Base-by-base conservation (phyloP, 2,888 invertebrate species). In the Drosophila emarginata region DNA sequence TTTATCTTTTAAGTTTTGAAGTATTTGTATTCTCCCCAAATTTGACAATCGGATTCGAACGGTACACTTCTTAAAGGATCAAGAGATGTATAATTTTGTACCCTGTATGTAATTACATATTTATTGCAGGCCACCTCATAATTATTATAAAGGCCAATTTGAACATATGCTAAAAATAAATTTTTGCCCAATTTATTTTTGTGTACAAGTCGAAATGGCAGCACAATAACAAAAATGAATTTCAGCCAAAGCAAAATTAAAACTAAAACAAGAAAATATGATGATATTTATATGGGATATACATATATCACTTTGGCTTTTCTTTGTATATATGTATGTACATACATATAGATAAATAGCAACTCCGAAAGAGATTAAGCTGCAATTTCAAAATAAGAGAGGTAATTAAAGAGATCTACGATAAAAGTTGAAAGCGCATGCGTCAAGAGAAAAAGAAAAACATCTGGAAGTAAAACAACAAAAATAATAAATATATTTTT, bases 101-200 rank as follows among this genome's bases (percentile, higher is more conserved):
- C 51, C 4, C 18, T 12, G 12, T 18, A 18, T 12, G 28, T 18
- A 32, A 4, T 37, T 37, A n/a, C n/a, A 15, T 9, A 18, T 45
- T 18, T 12, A 45, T 45, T 18, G 54, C 36, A n/a, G 18, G n/a
- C 36, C 54, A 12, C 54, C 54, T 36, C 54, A 9, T 36, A 54
- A 32, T 54, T 54, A 36, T 54, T 12, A 54, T 54, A 54, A 54
- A 54, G 36, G 36, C 54, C 36, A 36, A 54, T 36, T 54, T 64
- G 12, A 58, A 59, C 54, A 61, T 65, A 26, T 57, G 57, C 61
- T 66, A 66, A 39, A 66, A 66, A 61, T 66, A 66, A 57, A 50
- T 39, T 36, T 54, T 54, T 52, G 45, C 28, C 54, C 61, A 52
- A 52, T 61, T 65, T 61, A 66, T 66, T 66, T 66, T 45, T 18